Evolutionary conservation across 2,797 vertebrate species (phyloP), one percentile per base, ranked within the genome.

Genomic region (Adrianichthys oophorus): DNA sequence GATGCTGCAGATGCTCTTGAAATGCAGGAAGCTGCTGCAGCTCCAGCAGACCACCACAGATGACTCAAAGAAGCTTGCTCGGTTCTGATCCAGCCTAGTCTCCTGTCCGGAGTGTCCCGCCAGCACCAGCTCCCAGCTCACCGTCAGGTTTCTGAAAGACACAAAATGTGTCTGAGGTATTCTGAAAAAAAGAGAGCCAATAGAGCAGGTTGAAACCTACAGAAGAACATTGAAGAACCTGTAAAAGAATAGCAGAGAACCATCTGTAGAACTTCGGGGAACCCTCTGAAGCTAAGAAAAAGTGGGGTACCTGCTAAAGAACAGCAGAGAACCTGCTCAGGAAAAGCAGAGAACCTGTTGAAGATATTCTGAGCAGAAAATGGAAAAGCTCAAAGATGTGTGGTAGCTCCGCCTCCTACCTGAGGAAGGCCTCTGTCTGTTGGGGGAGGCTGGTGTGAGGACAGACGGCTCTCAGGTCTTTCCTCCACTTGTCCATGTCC

Each of bases 91-190:
- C 56, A 89, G 56, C n/a, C 74, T 40, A 1, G 61, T 46, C 63
- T 92, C 80, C 54, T 50, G 84, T 7, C 93, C 94, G 16, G 7
- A 59, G 14, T 16, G 51, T 13, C 91, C 87, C 16, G 60, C 74
- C 60, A 96, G 49, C 23, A 87, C 88, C 80, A 98, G 87, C 72
- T 93, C 78, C 95, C 95, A 98, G 48, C 54, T 79, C 57, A 92
- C 67, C 0, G 62, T 63, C 53, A 86, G 50, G 50, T 68, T 81
- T 70, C 92, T 93, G 82, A 12, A 59, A 53, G 42, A 26, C 15
- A n/a, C 21, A 21, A 12, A 13, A 10, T 2, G 32, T 21, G 19
- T 21, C 3, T 3, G 19, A 21, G 19, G 19, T 3, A 2, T 21
- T 21, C 7, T 12, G 29, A 32, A 32, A 32, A 32, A 2, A 32